Conservation (phyloP, 2,888 invertebrate species). For the Flexamia atlantica region DNA sequence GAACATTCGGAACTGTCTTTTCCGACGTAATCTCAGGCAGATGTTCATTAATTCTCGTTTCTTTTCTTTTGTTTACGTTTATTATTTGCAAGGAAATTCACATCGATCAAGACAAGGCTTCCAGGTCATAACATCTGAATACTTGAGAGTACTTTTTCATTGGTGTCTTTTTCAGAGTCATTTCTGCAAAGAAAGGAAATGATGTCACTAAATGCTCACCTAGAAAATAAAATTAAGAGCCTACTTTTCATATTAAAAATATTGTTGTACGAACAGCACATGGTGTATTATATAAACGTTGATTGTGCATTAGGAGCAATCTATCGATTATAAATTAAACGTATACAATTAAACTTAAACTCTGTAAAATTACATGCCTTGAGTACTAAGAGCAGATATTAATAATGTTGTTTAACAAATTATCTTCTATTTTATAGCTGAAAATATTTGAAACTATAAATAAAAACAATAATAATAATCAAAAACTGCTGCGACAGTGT, state of each 20-base stretch:
- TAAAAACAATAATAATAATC: too few relatives aligned
- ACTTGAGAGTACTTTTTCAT: background rate
- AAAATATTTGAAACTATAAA: too few relatives aligned
- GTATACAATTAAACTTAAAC: too few relatives aligned
- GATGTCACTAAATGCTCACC: background rate
- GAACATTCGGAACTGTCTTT: background rate
- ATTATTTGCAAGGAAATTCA: background rate
- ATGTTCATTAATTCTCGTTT: background rate
- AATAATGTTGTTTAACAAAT: too few relatives aligned
- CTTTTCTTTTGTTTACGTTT: background rate
- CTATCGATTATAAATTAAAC: too few relatives aligned
- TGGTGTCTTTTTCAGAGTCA: conserved; percentile 29
- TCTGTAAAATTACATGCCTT: too few relatives aligned
- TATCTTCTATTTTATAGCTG: too few relatives aligned
- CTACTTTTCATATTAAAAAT: background rate
- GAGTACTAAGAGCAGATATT: too few relatives aligned
- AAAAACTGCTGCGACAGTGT: too few relatives aligned
- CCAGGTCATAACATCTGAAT: background rate
- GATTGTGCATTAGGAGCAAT: too few relatives aligned
- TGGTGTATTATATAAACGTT: too few relatives aligned
- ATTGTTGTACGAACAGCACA: too few relatives aligned
- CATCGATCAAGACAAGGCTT: background rate
- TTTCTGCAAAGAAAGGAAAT: conserved; percentile 31
- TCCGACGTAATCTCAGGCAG: background rate
- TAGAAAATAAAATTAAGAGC: background rate